These are phyloP conservation scores for Megalops atlanticus DNA, from an alignment of 2,113 vertebrate genomes.

Conservation along the genomic window DNA sequence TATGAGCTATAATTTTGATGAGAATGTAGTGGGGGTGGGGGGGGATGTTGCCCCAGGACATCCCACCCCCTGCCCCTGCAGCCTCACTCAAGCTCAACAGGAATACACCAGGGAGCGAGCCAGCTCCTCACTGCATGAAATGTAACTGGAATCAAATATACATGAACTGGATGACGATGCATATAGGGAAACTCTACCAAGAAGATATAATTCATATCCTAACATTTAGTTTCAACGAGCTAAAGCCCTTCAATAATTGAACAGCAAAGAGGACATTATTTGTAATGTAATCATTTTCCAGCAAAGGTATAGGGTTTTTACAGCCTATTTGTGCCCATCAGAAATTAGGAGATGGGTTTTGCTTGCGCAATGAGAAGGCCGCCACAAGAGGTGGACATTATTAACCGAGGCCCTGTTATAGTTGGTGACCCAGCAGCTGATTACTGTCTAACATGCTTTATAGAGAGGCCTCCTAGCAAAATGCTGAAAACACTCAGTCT, in stretches of 20 bases:
- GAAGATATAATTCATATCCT: slow-evolving; percentile 9
- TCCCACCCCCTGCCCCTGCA: not conserved
- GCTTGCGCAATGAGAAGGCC: not conserved
- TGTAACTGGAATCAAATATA: not conserved
- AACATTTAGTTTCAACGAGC: not conserved
- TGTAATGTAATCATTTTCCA: not conserved
- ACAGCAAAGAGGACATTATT: not conserved
- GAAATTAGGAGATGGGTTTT: not conserved
- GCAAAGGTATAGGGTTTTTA: not conserved
- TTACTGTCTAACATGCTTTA: not conserved
- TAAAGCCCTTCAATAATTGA: slow-evolving; percentile 22
- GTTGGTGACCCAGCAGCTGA: not conserved
- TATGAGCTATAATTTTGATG: not conserved
- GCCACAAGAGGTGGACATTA: not conserved
- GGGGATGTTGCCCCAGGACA: not conserved
- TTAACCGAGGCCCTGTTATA: not conserved
- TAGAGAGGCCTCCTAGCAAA: not conserved
- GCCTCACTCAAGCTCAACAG: no score
- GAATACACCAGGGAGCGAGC: not conserved
- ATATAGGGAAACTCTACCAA: not conserved
- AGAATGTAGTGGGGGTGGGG: not conserved
- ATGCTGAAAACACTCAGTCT: slow-evolving; percentile 5
- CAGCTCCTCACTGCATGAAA: not conserved
- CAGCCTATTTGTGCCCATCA: not conserved
- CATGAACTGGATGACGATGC: not conserved